Evolutionary conservation across 2,888 invertebrate species (phyloP).

Genomic region (Eumacrocentrus americanus): DNA sequence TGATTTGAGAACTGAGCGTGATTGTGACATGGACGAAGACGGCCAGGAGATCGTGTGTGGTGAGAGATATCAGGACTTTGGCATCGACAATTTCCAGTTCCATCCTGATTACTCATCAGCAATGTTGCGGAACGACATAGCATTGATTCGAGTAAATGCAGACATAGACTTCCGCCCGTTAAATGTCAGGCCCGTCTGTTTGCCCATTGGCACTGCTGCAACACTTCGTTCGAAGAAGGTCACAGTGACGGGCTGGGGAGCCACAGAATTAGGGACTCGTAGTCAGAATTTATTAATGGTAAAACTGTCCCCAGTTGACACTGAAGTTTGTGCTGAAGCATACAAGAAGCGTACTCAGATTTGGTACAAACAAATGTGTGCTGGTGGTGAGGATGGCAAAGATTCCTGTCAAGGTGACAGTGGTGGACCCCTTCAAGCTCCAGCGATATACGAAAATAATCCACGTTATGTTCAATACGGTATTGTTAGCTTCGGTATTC

Average conservation of each 20-base stretch:
- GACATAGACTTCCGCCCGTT: slow-evolving; percentile 63
- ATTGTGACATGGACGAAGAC: slow-evolving; percentile 64
- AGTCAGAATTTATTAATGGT: slow-evolving; percentile 63
- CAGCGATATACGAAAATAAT: slow-evolving; percentile 47
- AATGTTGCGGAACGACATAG: slow-evolving; percentile 68
- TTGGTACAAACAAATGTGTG: slow-evolving; percentile 66
- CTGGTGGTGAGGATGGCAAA: slow-evolving; percentile 65
- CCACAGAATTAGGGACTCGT: slow-evolving; percentile 67
- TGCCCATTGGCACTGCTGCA: slow-evolving; percentile 60
- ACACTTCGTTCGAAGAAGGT: slow-evolving; percentile 50
- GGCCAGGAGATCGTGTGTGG: slow-evolving; percentile 60
- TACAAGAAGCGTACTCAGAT: slow-evolving; percentile 52
- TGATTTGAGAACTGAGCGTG: slow-evolving; percentile 59
- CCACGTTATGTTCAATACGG: slow-evolving; percentile 67
- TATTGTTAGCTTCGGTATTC: slow-evolving; percentile 63
- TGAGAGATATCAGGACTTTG: slow-evolving; percentile 64
- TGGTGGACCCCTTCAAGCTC: slow-evolving; percentile 71
- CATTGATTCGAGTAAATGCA: slow-evolving; percentile 64
- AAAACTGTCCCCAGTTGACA: slow-evolving; percentile 57
- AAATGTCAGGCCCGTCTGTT: slow-evolving; percentile 64
- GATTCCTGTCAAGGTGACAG: slow-evolving; percentile 75
- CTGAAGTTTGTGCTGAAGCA: slow-evolving; percentile 49
- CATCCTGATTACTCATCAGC: slow-evolving; percentile 65
- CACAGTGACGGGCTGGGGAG: slow-evolving; percentile 79
- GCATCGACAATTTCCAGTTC: slow-evolving; percentile 62